phyloP scores from a whole-genome alignment of 2,113 vertebrate genomes.

The Ascaphus truei region DNA sequence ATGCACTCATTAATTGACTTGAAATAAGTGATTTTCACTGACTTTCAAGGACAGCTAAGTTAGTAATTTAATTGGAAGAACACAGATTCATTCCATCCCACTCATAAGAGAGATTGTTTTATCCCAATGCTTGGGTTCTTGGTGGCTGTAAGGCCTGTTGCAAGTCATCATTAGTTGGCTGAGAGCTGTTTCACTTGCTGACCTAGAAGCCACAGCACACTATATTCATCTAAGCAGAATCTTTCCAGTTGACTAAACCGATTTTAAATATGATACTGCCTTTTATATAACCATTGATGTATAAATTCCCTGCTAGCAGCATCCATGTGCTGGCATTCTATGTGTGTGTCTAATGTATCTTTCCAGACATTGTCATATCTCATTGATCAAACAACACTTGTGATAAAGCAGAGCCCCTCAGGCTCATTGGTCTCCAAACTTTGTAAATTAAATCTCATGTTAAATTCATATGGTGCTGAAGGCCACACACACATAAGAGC shows the following conservation, averaged over 20 bases:
- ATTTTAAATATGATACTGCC: conserved; percentile 19
- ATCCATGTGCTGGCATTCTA: not conserved
- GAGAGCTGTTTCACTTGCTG: conserved; percentile 3
- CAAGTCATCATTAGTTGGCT: conserved; percentile 1
- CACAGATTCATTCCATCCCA: too few species aligned
- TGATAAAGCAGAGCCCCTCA: conserved; percentile 9
- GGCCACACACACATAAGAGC: conserved; percentile 25
- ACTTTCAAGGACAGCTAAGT: too few species aligned
- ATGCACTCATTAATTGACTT: too few species aligned
- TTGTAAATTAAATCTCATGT: conserved; percentile 30
- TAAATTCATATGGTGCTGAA: conserved; percentile 26
- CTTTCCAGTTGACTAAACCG: conserved; percentile 22
- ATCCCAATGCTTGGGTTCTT: too few species aligned
- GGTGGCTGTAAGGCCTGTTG: not conserved
- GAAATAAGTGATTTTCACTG: too few species aligned
- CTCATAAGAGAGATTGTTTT: too few species aligned
- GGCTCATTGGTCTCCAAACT: conserved; percentile 20
- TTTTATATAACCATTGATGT: conserved; percentile 2
- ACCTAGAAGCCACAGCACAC: conserved; percentile 12
- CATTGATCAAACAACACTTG: conserved; percentile 10
- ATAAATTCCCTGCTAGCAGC: conserved; percentile 9
- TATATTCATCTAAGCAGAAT: not conserved
- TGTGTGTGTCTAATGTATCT: conserved; percentile 10
- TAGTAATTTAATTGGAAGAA: too few species aligned
- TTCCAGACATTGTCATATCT: conserved; percentile 2